Base-by-base conservation (phyloP, 2,113 vertebrate species). In the Galbula dea region DNA sequence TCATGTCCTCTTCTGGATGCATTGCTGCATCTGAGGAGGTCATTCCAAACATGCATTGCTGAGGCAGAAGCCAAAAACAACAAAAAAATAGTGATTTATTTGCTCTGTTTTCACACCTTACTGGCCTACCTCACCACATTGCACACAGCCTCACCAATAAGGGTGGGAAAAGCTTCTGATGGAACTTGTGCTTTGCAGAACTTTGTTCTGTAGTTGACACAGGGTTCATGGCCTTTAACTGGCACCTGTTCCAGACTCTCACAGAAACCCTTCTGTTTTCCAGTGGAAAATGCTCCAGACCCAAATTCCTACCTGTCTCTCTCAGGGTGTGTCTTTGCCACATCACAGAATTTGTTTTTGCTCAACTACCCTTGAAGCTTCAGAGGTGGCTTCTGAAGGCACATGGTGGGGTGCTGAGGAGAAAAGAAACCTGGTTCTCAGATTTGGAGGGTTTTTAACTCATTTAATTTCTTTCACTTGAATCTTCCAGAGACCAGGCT, bases 241-340 rank as follows among this genome's bases (percentile, higher is more conserved):
- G 73, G 74, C 63, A 3, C 89, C 83, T 27, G 21, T 10, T 78
- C 61, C 12, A 0, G 4, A 3, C 61, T 57, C 32, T 37, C 85
- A 82, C 91, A 87, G 69, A 79, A 94, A 79, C 45, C 27, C 66
- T 77, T 96, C 78, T 90, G 91, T 92, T 84, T 83, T 57, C 49
- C 84, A 27, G 12, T 6, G 15, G 39, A 83, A 95, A 24, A 27
- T 27, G 57, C 74, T 85, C 81, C 7, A 12, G 54, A 90, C 62
- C n/a, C 75, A 74, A 85, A 93, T 88, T 89, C 93, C 88, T 58
- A 67, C 89, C 84, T 68, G 48, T 24, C 18, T 63, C 23, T n/a
- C 12, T 26, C 43, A n/a, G 68, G 71, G 63, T 2, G 62, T 65
- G 76, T 23, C 83, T 30, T 23, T 52, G 62, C 61, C 57, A 43